These are phyloP conservation scores for Porites evermanni DNA, from an alignment of 92 coral and sea anemone genomes.

Conservation along the genomic window DNA sequence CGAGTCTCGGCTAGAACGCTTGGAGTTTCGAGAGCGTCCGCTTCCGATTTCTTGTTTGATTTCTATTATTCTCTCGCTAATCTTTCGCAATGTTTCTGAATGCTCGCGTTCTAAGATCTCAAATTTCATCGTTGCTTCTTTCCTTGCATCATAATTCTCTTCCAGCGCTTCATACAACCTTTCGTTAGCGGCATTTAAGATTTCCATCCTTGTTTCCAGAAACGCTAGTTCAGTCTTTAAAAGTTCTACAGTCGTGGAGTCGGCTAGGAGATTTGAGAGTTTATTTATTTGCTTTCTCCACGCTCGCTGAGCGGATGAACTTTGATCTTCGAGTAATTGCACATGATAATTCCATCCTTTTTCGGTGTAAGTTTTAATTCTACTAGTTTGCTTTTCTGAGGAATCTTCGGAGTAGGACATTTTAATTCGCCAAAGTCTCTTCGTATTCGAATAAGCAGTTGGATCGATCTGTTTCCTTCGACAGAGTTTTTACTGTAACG, in stretches of 20 bases:
- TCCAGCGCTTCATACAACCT: slow-evolving; percentile 21
- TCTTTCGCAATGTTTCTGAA: slow-evolving; percentile 4
- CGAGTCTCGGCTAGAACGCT: slow-evolving; percentile 13
- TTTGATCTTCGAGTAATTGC: slow-evolving; percentile 16
- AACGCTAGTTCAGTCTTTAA: slow-evolving; percentile 30
- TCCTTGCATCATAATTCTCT: slow-evolving; percentile 4
- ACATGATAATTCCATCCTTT: slow-evolving; percentile 7
- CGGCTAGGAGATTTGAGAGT: slow-evolving; percentile 12
- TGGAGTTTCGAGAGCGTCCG: slow-evolving; percentile 15
- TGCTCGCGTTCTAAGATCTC: background rate
- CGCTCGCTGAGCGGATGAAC: slow-evolving; percentile 14
- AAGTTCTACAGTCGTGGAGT: slow-evolving; percentile 3
- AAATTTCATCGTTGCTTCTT: background rate
- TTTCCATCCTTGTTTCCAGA: slow-evolving; percentile 36
- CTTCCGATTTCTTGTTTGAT: slow-evolving; percentile 2
- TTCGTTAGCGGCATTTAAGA: slow-evolving; percentile 42
- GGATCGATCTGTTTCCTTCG: slow-evolving; percentile 30
- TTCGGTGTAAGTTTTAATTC: slow-evolving; percentile 3
- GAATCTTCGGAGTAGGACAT: slow-evolving; percentile 14
- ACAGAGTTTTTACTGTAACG: slow-evolving; percentile 19
- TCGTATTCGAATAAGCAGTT: background rate
- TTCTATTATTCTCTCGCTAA: slow-evolving; percentile 12
- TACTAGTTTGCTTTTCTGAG: background rate
- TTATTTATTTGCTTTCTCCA: slow-evolving; percentile 30
- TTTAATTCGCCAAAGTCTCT: background rate